phyloP scores from a whole-genome alignment of 2,888 invertebrate genomes.

The Teinopalpus imperialis region DNA sequence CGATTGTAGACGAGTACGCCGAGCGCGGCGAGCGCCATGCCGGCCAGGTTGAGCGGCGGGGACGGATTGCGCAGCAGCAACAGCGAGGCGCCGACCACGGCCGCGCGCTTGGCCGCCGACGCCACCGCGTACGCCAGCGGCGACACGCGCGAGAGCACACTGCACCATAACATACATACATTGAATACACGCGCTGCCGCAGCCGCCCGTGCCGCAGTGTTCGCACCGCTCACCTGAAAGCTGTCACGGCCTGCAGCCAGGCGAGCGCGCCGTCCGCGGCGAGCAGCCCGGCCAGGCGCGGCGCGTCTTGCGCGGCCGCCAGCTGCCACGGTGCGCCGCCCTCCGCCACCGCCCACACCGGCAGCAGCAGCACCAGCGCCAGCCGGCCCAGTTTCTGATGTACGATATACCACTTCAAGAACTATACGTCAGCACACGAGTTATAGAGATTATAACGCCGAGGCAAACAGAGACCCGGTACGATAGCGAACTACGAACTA shows the following conservation, averaged over 20 bases:
- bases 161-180: slow-evolving; percentile 43
- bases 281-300: slow-evolving; percentile 42
- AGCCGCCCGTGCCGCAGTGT: no score
- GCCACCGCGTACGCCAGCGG: slow-evolving; percentile 98
- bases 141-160: slow-evolving; percentile 94
- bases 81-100: slow-evolving; percentile 94
- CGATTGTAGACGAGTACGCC: slow-evolving; percentile 95
- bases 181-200: no score
- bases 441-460: no score
- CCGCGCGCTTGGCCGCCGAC: slow-evolving; percentile 96
- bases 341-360: slow-evolving; percentile 89
- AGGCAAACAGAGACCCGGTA: no score
- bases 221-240: slow-evolving; percentile 85
- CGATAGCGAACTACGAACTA: no score
- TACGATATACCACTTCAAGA: no score
- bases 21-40: slow-evolving; percentile 94
- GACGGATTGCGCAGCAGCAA: slow-evolving; percentile 95
- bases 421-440: no score
- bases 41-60: slow-evolving; percentile 91
- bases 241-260: slow-evolving; percentile 97
- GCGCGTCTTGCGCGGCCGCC: slow-evolving; percentile 35
- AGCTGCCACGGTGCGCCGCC: slow-evolving; percentile 39
- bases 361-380: slow-evolving; percentile 90
- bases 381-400: slow-evolving; percentile 86
- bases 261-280: slow-evolving; percentile 91